These are phyloP conservation scores for Macrocentrus cingulum DNA, from an alignment of 1,140 invertebrate species.

Conservation along the genomic window DNA sequence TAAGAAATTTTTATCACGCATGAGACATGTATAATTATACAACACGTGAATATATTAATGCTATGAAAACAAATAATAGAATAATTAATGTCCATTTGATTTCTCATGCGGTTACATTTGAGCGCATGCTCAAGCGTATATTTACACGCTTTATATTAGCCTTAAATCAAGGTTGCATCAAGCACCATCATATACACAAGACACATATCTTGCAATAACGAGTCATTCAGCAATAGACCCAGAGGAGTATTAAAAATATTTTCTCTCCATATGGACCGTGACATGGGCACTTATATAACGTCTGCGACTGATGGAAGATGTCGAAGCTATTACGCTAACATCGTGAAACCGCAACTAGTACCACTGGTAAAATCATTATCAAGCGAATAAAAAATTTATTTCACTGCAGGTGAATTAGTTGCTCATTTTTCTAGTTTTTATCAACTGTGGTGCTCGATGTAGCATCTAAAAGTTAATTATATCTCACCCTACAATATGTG, in stretches of 20 bases:
- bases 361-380: no score
- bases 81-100: no score
- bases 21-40: no score
- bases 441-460: neutral
- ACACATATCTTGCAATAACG: conserved; percentile 17
- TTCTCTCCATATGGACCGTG: conserved; percentile 18
- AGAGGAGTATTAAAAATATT: no score
- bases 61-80: no score
- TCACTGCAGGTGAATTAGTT: neutral
- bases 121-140: neutral
- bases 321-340: no score
- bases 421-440: neutral
- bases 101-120: no score
- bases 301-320: neutral
- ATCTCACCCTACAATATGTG: neutral
- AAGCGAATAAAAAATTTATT: neutral
- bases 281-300: conserved; percentile 12
- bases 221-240: neutral
- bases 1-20: no score
- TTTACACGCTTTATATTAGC: neutral
- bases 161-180: conserved; percentile 27
- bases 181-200: conserved; percentile 14
- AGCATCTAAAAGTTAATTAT: neutral
- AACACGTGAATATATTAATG: no score
- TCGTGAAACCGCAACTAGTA: no score